Evolutionary conservation across 2,113 vertebrate species (phyloP).

Genomic region (Pheucticus melanocephalus): DNA sequence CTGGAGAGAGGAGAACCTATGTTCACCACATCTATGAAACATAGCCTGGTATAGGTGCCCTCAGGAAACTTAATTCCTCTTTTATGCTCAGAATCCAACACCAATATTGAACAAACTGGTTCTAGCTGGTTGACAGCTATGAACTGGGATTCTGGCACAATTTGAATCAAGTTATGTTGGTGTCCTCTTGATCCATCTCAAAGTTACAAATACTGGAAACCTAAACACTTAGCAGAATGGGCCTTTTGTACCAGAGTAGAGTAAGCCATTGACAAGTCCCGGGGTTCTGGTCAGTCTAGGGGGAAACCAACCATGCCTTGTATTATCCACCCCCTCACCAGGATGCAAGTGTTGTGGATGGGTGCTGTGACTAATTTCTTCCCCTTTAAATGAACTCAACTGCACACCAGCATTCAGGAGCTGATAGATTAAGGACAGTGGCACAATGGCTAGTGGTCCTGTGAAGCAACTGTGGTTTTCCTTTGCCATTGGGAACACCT

Average conservation of each 20-base stretch:
- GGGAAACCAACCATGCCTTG: not conserved
- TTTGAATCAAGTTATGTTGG: not conserved
- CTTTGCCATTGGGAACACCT: not conserved
- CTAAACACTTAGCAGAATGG: not conserved
- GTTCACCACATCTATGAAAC: not conserved
- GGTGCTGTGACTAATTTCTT: not conserved
- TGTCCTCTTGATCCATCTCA: not conserved
- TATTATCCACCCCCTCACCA: not conserved
- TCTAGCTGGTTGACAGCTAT: not conserved
- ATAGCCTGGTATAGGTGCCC: accelerated
- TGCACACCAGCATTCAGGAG: not conserved
- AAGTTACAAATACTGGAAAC: not conserved
- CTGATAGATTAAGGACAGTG: not conserved
- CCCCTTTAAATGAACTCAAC: not conserved
- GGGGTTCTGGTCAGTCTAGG: not conserved
- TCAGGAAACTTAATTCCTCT: not conserved
- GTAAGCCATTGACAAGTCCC: not conserved
- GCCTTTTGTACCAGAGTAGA: not conserved
- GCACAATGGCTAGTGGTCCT: not conserved
- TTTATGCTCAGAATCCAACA: not conserved
- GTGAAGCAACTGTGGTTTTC: not conserved
- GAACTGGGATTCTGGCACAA: not conserved
- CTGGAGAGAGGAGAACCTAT: not conserved
- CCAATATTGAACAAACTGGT: not conserved
- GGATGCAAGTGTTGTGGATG: not conserved